Conservation (phyloP, 2,113 vertebrate genomes). For the Crotalus tigris region DNA sequence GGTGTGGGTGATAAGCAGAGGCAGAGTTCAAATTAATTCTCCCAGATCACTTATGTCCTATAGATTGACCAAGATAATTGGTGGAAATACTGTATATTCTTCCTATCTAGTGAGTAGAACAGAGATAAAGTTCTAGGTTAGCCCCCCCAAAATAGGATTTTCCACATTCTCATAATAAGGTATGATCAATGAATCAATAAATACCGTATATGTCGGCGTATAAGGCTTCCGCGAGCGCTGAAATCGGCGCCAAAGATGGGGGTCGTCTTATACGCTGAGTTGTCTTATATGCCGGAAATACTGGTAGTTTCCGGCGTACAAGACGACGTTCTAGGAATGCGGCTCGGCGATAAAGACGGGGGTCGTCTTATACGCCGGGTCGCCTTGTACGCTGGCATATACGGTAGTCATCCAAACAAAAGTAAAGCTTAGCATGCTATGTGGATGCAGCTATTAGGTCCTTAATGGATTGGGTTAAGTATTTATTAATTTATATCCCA, state of each 20-base stretch:
- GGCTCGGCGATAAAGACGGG: too few species aligned
- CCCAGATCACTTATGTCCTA: not conserved
- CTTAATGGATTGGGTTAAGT: not conserved
- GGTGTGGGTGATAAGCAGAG: not conserved
- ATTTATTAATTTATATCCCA: not conserved
- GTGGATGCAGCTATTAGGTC: not conserved
- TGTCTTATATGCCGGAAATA: too few species aligned
- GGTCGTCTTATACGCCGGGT: too few species aligned
- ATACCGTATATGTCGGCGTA: too few species aligned
- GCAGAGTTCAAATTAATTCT: not conserved
- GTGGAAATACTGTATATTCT: not conserved
- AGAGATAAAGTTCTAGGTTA: not conserved
- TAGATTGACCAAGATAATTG: not conserved
- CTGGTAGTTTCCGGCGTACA: too few species aligned
- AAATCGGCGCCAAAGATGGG: too few species aligned
- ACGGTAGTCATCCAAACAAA: not conserved
- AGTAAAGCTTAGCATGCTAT: not conserved
- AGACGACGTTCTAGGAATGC: too few species aligned
- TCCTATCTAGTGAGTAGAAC: not conserved
- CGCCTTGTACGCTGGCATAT: too few species aligned
- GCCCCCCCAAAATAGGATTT: not conserved
- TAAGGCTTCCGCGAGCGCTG: too few species aligned
- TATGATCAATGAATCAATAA: not conserved
- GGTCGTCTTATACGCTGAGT: too few species aligned
- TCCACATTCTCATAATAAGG: not conserved